Conservation (phyloP, 2,888 invertebrate species). For the Atethmia centrago region DNA sequence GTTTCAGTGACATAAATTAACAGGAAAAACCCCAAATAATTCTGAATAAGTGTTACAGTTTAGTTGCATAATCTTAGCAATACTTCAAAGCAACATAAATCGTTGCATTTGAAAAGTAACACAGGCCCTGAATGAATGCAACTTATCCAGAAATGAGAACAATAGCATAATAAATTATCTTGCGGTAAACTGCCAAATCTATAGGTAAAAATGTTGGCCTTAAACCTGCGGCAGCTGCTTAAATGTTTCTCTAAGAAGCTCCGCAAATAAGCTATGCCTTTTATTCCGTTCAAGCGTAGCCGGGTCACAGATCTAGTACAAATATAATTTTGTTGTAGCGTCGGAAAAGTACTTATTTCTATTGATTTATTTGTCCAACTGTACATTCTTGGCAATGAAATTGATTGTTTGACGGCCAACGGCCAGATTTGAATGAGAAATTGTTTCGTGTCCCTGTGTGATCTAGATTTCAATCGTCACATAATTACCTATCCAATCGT, state of each 20-base stretch:
- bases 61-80: neutral
- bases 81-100: constrained; percentile 4
- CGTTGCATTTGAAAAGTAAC: constrained; percentile 42
- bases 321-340: constrained; percentile 78
- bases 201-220: constrained; percentile 57
- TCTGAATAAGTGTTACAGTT: neutral
- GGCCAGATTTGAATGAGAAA: constrained; percentile 33
- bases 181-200: constrained; percentile 63
- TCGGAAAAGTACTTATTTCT: constrained; percentile 69
- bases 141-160: constrained; percentile 60
- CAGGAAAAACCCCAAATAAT: neutral
- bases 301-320: constrained; percentile 88
- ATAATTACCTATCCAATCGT: neutral
- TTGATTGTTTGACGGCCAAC: constrained; percentile 41
- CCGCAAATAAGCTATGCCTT: constrained; percentile 81
- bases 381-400: constrained; percentile 53
- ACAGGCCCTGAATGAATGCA: constrained; percentile 52
- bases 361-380: constrained; percentile 62
- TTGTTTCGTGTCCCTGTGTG: constrained; percentile 8
- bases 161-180: constrained; percentile 62
- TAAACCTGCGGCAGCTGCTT: constrained; percentile 69
- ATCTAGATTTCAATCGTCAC: neutral
- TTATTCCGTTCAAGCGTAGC: constrained; percentile 86
- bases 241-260: constrained; percentile 73
- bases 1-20: neutral